A percentile compares a stretch with the other conserved stretches of the same genome.
These are phyloP conservation scores for Brachystomella parvula DNA, from an alignment of 1,140 invertebrate genomes.

Conservation along the genomic window DNA sequence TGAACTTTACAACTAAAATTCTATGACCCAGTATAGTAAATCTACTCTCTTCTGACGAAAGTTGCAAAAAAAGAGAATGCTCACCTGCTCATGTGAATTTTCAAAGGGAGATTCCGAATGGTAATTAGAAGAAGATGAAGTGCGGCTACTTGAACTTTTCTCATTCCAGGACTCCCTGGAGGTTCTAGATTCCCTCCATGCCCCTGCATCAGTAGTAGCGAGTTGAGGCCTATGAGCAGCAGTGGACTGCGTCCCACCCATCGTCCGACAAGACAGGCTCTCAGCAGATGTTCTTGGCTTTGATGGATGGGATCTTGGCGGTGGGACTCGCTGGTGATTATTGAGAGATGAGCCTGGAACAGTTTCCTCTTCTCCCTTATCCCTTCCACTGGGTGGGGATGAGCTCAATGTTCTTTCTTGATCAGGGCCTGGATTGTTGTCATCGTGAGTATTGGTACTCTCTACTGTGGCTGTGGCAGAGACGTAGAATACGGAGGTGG, in stretches of 20 bases:
- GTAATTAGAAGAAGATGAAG: constrained; percentile 11
- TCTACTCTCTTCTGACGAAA: background rate
- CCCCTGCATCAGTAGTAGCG: background rate
- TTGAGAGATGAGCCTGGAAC: background rate
- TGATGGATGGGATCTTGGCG: background rate
- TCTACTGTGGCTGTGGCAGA: constrained; percentile 15
- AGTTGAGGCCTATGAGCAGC: background rate
- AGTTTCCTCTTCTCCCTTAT: background rate
- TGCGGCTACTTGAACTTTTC: constrained; percentile 11
- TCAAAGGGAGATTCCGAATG: constrained; percentile 7
- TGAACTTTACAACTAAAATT: background rate
- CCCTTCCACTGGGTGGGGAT: background rate
- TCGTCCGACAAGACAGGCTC: no score
- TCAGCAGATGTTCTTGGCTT: background rate
- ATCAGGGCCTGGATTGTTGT: background rate
- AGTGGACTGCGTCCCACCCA: background rate
- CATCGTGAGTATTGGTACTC: background rate
- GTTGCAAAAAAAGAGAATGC: background rate
- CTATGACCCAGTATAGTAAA: background rate
- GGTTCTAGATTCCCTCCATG: background rate
- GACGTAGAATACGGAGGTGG: constrained; percentile 31
- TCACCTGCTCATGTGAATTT: constrained; percentile 7
- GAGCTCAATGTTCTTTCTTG: background rate
- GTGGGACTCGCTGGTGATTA: background rate
- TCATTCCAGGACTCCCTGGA: constrained; percentile 6